Percentiles rank a stretch among this genome's conserved stretches.
Conservation (phyloP, 2,113 vertebrate genomes). For the Connochaetes taurinus region DNA sequence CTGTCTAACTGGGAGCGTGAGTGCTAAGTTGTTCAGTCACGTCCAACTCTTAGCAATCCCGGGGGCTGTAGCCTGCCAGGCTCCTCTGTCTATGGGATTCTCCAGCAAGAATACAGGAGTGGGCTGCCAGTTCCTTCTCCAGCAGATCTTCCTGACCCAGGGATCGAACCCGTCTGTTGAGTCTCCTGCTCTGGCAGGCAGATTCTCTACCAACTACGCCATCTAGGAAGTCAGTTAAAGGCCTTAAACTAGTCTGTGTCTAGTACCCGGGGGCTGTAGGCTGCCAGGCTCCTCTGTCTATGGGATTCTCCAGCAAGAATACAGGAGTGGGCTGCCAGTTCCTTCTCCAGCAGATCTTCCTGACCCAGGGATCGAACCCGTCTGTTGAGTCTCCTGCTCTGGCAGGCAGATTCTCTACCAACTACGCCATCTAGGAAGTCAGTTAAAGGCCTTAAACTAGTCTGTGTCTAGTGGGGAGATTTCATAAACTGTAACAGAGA, state of each 20-base stretch:
- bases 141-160: neutral
- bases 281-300: neutral
- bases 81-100: neutral
- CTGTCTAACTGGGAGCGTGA: fast-evolving
- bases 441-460: neutral
- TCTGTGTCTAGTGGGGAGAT: fast-evolving
- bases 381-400: neutral
- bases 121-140: neutral
- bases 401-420: neutral
- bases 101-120: neutral
- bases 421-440: neutral
- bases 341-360: neutral
- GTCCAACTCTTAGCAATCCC: neutral
- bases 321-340: neutral
- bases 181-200: neutral
- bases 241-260: neutral
- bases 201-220: neutral
- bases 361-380: neutral
- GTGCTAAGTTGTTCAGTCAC: neutral
- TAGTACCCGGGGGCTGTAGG: neutral
- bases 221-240: neutral
- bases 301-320: neutral
- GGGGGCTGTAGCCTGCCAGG: neutral
- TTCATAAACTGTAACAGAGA: neutral
- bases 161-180: neutral